phyloP scores from a whole-genome alignment of 2,888 invertebrate species.

The Pyrgus malvae region DNA sequence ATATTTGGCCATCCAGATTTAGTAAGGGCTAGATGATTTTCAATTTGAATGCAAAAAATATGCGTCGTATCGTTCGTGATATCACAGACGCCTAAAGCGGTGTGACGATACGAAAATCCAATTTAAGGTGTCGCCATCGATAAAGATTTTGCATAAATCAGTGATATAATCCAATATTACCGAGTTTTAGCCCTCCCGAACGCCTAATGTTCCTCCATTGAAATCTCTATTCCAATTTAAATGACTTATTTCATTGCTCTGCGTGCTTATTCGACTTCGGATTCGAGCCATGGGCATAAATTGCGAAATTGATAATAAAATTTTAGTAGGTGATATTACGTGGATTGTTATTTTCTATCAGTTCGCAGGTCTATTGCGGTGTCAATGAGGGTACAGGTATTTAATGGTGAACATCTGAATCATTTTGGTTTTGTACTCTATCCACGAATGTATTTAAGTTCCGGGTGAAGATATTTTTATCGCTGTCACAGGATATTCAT shows the following conservation, averaged over 20 bases:
- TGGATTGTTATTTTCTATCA: slow-evolving; percentile 53
- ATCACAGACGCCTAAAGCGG: slow-evolving; percentile 45
- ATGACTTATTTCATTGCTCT: slow-evolving; percentile 78
- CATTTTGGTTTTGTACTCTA: not conserved
- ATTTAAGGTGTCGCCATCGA: slow-evolving; percentile 71
- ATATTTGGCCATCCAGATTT: too few species aligned
- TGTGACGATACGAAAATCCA: slow-evolving; percentile 68
- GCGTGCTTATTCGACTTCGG: slow-evolving; percentile 48
- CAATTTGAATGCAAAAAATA: too few species aligned
- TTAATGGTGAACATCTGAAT: not conserved
- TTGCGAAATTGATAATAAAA: slow-evolving; percentile 75
- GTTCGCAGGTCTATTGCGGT: slow-evolving; percentile 1
- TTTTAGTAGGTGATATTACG: slow-evolving; percentile 63
- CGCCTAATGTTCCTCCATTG: slow-evolving; percentile 73
- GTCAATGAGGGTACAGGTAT: slow-evolving; percentile 1
- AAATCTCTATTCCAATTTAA: slow-evolving; percentile 79
- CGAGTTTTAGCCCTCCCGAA: slow-evolving; percentile 60
- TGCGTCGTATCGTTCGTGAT: not conserved
- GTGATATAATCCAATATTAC: slow-evolving; percentile 78
- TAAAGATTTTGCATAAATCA: slow-evolving; percentile 81
- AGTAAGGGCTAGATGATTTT: too few species aligned
- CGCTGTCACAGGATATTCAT: too few species aligned
- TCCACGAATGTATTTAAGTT: too few species aligned
- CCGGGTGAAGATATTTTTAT: too few species aligned
- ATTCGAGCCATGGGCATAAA: slow-evolving; percentile 65